Evolutionary conservation across 1,140 invertebrate species (phyloP).

Genomic region (Euura lappo): DNA sequence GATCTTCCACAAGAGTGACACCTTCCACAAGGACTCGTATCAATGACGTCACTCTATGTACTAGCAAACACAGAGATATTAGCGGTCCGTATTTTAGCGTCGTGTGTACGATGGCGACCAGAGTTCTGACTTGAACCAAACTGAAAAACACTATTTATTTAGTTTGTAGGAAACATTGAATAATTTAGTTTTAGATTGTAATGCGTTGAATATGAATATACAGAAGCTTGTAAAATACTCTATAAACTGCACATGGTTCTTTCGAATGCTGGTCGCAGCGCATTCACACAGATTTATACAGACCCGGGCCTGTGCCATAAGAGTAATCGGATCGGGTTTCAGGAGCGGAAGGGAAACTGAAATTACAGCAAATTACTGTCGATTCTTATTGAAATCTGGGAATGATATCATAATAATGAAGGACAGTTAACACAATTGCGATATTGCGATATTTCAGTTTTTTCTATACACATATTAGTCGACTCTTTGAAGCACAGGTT

Average conservation of each 20-base stretch:
- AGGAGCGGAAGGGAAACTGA: not conserved
- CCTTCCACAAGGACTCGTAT: constrained; percentile 73
- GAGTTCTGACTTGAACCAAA: no score
- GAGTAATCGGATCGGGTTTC: not conserved
- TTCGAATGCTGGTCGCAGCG: not conserved
- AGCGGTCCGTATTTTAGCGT: constrained; percentile 35
- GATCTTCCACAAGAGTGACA: constrained; percentile 82
- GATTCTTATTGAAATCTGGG: no score
- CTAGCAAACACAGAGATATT: constrained; percentile 65
- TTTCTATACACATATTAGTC: not conserved
- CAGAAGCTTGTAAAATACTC: not conserved
- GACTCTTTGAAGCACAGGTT: constrained; percentile 4
- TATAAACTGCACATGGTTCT: no score
- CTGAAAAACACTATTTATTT: not conserved
- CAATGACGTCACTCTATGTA: constrained; percentile 78
- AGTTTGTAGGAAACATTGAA: not conserved
- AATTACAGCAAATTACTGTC: not conserved
- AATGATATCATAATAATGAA: no score
- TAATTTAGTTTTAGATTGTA: not conserved
- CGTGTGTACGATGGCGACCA: not conserved
- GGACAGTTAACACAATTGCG: not conserved
- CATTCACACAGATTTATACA: not conserved
- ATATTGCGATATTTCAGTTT: not conserved
- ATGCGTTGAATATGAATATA: not conserved
- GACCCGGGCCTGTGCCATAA: not conserved